Evolutionary conservation across 2,888 invertebrate species (phyloP).

Genomic region (Coleophora flavipennella): DNA sequence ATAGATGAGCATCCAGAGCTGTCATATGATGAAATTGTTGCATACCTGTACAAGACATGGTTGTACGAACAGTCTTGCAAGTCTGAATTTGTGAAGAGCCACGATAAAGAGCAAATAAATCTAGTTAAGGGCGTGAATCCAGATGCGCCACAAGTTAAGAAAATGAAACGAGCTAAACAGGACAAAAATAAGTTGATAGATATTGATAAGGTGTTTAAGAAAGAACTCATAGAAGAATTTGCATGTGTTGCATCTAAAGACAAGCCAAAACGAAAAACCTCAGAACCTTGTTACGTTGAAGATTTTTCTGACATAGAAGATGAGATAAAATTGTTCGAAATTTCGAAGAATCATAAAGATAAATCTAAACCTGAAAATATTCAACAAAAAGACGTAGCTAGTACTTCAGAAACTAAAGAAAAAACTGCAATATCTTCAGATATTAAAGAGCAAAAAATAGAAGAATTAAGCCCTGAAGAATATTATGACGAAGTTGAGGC

Average conservation of each 20-base stretch:
- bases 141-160: conserved; percentile 24
- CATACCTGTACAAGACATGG: conserved; percentile 66
- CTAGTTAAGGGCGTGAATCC: conserved; percentile 32
- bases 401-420: neutral
- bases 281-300: conserved; percentile 53
- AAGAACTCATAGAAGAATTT: conserved; percentile 5
- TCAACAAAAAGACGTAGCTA: neutral
- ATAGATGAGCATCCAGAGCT: conserved; percentile 65
- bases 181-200: conserved; percentile 26
- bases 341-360: conserved; percentile 27
- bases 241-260: conserved; percentile 25
- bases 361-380: neutral
- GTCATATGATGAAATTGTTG: conserved; percentile 46
- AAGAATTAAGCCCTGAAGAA: conserved; percentile 10
- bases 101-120: conserved; percentile 29
- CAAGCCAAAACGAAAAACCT: conserved; percentile 51
- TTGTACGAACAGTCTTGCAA: conserved; percentile 48
- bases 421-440: too few species aligned
- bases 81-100: conserved; percentile 33
- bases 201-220: conserved; percentile 2
- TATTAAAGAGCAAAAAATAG: conserved; percentile 9
- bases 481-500: conserved; percentile 44
- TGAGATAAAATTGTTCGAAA: conserved; percentile 44
- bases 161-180: conserved; percentile 35
- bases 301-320: conserved; percentile 51